Base-by-base conservation (phyloP, 2,888 invertebrate genomes). In the Tetranychus truncatus region DNA sequence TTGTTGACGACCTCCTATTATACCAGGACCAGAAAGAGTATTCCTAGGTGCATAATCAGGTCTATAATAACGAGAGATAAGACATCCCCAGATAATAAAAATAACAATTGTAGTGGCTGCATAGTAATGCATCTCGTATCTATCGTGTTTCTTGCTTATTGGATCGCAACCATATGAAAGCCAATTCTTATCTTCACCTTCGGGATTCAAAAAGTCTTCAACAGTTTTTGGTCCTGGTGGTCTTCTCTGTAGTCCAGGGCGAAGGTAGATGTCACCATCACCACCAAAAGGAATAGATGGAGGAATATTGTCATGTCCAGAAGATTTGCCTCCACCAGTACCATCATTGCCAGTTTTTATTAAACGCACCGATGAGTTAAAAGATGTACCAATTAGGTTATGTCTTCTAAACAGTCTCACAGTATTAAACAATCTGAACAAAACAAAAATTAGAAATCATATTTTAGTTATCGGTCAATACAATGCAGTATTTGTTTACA, bases 91-190 rank as follows among this genome's bases (percentile, higher is more conserved):
- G n/a, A 46, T 73, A 46, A 67, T 1, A 11, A 69, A 20, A 2
- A 18, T 6, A 18, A 69, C 15, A 69, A 69, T 24, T 20, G 69
- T 69, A 20, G 34, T 69, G 9, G 21, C 69, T 20, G 20, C 34
- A 24, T 24, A 69, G 4, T 69, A 24, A 69, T 69, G 87, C 81
- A 89, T 87, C 0, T 83, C 82, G 80, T 87, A 88, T 74, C 88
- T 86, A 83, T 95, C 95, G 1, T 86, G 84, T 34, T 85, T 82
- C 81, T 90, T 85, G 79, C 87, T 85, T n/a, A 84, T 84, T 34
- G 84, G 84, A 80, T 88, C 87, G 81, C 88, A 94, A 6, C 95
- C 95, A 83, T 89, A 93, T 82, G 89, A 89, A 79, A 91, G 86
- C 92, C 93, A 95, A 82, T 89, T 88, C 81, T 89, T 76, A 72